Percentiles rank a stretch among this genome's conserved stretches.
Conservation (phyloP, 2,888 invertebrate species). For the Baccha elongata region DNA sequence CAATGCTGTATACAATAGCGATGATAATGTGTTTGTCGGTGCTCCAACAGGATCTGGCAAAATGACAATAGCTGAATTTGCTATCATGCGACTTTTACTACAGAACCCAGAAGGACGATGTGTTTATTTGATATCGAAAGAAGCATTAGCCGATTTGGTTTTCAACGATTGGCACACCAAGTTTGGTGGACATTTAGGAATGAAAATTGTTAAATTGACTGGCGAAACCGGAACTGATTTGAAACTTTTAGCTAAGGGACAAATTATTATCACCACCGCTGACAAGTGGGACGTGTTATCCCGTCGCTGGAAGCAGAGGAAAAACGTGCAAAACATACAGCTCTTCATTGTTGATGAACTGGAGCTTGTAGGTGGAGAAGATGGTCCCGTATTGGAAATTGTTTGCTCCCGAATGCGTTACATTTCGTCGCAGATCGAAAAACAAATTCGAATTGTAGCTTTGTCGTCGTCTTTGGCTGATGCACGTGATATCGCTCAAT, state of each 20-base stretch:
- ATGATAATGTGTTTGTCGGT: constrained; percentile 98
- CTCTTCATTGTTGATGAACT: constrained; percentile 98
- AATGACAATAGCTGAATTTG: constrained; percentile 98
- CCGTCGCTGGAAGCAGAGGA: constrained; percentile 98
- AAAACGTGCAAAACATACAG: constrained; percentile 98
- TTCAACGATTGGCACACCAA: constrained; percentile 96
- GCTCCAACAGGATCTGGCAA: constrained; percentile 96
- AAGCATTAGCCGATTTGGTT: constrained; percentile 93
- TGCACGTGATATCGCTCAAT: constrained; percentile 96
- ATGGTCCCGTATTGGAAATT: constrained; percentile 96
- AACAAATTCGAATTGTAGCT: constrained; percentile 95
- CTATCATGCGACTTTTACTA: constrained; percentile 93
- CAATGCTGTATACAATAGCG: constrained; percentile 98
- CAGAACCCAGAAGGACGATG: constrained; percentile 90
- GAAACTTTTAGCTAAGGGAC: constrained; percentile 95
- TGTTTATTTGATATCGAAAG: constrained; percentile 96
- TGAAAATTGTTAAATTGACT: constrained; percentile 93
- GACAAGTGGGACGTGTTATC: constrained; percentile 99
- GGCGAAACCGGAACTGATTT: constrained; percentile 99
- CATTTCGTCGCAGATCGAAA: constrained; percentile 96
- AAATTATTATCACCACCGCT: constrained; percentile 97
- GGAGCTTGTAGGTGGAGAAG: constrained; percentile 94
- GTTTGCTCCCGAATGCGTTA: constrained; percentile 96
- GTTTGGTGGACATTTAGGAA: constrained; percentile 90
- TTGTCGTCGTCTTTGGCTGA: constrained; percentile 96